Evolutionary conservation across 2,113 vertebrate species (phyloP).

Genomic region (Orycteropus afer): DNA sequence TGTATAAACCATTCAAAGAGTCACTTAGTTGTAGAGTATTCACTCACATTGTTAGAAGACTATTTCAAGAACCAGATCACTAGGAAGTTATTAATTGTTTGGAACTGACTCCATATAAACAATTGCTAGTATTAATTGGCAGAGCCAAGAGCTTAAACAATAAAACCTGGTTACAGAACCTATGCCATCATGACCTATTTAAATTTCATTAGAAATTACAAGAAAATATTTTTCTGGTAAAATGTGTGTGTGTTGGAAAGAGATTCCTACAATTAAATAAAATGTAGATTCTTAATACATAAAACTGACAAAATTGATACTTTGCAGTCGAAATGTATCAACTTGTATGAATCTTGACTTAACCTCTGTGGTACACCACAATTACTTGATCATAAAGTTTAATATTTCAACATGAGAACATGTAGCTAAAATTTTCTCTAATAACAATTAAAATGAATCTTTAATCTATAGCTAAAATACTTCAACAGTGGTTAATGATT

Average conservation of each 20-base stretch:
- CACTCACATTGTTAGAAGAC: background rate
- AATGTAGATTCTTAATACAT: background rate
- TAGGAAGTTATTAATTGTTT: background rate
- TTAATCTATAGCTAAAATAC: background rate
- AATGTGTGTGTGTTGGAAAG: background rate
- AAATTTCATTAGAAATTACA: background rate
- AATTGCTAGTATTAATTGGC: background rate
- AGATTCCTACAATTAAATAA: background rate
- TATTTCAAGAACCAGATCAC: background rate
- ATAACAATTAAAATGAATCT: background rate
- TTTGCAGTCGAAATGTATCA: background rate
- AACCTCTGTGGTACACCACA: background rate
- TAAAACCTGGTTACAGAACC: background rate
- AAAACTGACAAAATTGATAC: background rate
- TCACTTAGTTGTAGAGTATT: background rate
- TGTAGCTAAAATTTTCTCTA: background rate
- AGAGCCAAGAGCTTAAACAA: background rate
- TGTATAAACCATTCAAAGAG: background rate
- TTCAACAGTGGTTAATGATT: background rate
- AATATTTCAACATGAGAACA: background rate
- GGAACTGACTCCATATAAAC: too few species aligned
- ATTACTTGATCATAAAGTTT: background rate
- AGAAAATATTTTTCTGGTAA: background rate
- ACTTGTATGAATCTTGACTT: background rate
- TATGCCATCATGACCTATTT: background rate